Base-by-base conservation (phyloP, 2,888 invertebrate genomes). In the Nomada hirtipes region DNA sequence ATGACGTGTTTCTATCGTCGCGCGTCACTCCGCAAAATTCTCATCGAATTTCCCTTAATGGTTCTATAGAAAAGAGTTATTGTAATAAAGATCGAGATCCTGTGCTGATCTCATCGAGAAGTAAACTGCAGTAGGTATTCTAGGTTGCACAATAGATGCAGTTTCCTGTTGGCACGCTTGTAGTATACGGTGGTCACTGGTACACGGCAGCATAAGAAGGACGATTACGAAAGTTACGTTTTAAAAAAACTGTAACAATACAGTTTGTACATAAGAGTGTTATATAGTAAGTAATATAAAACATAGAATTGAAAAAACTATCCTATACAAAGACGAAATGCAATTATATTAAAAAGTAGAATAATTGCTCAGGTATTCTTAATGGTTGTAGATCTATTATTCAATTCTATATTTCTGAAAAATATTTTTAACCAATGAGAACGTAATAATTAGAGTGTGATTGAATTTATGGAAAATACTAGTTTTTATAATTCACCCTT, bases 141-240 rank as follows among this genome's bases (percentile, higher is more conserved):
- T 13, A 23, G 9, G 20, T 78, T 75, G 64, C 79, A 72, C 71
- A 79, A 79, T 44, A 52, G 71, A 18, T 29, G n/a, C 42, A 77
- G 29, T 53, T 74, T 76, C 68, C 81, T 74, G 79, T 69, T 74
- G 79, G 81, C 69, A 57, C 61, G 15, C 11, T 70, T 15, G 57
- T 52, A 55, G 13, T 55, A 55, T 20, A 63, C 29, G 44, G 3
- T 57, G 10, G 50, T 59, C n/a, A 52, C 36, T 63, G 9, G 60
- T 68, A 55, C 42, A 53, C 57, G 55, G 73, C 65, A 67, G 61
- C 23, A 1, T 44, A 55, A 79, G 64, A 75, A 65, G 60, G 52
- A 70, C 65, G 65, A 64, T 79, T 73, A 53, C 81, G 78, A 81
- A 81, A 81, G 59, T 65, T 67, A 47, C 20, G 18, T 4, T 52